These are phyloP conservation scores for Pampus argenteus DNA, from an alignment of 2,797 vertebrate genomes.

Conservation along the genomic window DNA sequence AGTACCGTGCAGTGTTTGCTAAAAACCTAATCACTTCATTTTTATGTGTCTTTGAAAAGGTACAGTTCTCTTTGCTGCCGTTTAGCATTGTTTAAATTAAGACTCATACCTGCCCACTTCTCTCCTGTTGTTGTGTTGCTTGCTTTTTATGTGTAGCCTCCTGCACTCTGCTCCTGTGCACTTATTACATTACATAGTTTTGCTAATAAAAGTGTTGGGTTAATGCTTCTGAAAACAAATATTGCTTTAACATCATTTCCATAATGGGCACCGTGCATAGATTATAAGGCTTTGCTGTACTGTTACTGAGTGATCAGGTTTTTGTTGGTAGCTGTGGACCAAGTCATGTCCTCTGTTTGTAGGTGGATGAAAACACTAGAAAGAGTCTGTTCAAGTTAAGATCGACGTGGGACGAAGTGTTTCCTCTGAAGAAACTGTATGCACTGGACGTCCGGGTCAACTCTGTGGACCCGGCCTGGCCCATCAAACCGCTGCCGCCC, in stretches of 20 bases:
- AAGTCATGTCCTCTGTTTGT: slow-evolving; percentile 91
- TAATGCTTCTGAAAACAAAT: too few relatives aligned
- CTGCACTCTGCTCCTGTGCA: slow-evolving; percentile 48
- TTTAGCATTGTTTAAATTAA: slow-evolving; percentile 51
- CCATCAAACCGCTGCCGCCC: slow-evolving; percentile 95
- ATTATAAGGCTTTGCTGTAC: not conserved
- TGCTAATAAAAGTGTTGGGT: too few relatives aligned
- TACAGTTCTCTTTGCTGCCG: slow-evolving; percentile 85
- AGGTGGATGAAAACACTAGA: slow-evolving; percentile 99
- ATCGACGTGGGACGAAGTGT: slow-evolving; percentile 99
- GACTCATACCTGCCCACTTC: slow-evolving; percentile 37
- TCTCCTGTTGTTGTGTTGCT: slow-evolving; percentile 64
- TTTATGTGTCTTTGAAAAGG: slow-evolving; percentile 99
- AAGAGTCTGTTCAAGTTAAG: slow-evolving; percentile 99
- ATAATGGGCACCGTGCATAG: not conserved
- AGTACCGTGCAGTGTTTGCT: slow-evolving; percentile 99
- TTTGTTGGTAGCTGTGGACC: slow-evolving; percentile 76
- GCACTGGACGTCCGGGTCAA: slow-evolving; percentile 96
- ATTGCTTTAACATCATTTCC: not conserved
- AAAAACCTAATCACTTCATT: slow-evolving; percentile 99
- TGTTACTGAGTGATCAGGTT: slow-evolving; percentile 13
- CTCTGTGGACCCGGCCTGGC: slow-evolving; percentile 97
- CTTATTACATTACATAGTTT: too few relatives aligned
- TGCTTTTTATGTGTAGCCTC: slow-evolving; percentile 58
- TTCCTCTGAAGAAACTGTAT: slow-evolving; percentile 96